Evolutionary conservation across 1,140 invertebrate genomes (phyloP), one percentile per base, ranked within the genome.

Genomic region (Papilio machaon): DNA sequence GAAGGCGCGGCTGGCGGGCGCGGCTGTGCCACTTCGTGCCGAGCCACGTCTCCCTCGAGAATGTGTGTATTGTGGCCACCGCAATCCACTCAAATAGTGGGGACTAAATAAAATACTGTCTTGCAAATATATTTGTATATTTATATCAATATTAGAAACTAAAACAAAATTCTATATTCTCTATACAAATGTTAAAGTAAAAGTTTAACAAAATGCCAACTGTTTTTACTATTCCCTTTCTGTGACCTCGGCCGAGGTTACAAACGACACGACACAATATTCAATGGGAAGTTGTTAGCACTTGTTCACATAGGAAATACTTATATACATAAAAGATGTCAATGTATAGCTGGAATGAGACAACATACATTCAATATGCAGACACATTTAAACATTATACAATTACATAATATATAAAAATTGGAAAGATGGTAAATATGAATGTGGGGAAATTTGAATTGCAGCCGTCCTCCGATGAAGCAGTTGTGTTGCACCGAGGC

Each of bases 21-120:
- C 87, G 92, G 1, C 92, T 98, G 30, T 94, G 96, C 84, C 95
- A 96, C 87, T 98, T 97, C 88, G 97, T 97, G 54, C 92, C 96
- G 30, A 84, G 90, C 7, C 89, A 95, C 47, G 92, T 97, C 4
- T 97, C 97, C 0, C 95, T 96, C 15, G 98, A 98, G 93, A 98
- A 98, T 95, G 95, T 97, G 73, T 97, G 97, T 85, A 95, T 98
- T 43, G 88, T 98, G 30, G 97, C 96, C 13, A 85, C 70, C 23
- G 85, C 52, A 1, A 0, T 7, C 52, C 15, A 54, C 52, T 9
- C n/a, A 79, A 38, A 30, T 54, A 78, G 35, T 64, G 49, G 10
- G 10, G 35, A 74, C 52, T 9, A 85, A 89, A 87, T 84, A 84
- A 85, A 86, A 86, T 77, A 81, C 70, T 43, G 8, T 30, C 19